Percentiles rank a stretch among this genome's conserved stretches.
phyloP scores from a whole-genome alignment of 2,888 invertebrate genomes.

The Euproctis similis region DNA sequence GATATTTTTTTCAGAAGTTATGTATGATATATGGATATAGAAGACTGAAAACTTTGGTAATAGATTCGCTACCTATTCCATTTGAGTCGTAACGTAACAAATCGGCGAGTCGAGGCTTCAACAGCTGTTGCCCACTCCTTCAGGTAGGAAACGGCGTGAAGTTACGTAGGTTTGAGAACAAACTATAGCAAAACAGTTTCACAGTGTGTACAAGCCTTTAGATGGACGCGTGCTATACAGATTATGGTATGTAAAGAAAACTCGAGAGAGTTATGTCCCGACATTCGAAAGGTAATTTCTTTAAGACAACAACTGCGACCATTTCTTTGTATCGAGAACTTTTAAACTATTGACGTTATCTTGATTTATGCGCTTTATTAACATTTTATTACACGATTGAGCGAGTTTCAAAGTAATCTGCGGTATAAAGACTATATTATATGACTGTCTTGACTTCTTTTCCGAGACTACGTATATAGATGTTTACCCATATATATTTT shows the following conservation, averaged over 20 bases:
- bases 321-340: constrained; percentile 58
- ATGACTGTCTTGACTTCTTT: too few species aligned
- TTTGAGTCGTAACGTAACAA: too few species aligned
- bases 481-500: too few species aligned
- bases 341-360: constrained; percentile 68
- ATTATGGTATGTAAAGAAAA: constrained; percentile 17
- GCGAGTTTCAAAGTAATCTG: constrained; percentile 41
- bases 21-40: too few species aligned
- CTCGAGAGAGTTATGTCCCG: constrained; percentile 46
- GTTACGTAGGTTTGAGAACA: too few species aligned
- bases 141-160: too few species aligned
- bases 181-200: not conserved
- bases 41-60: too few species aligned
- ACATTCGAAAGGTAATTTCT: constrained; percentile 52
- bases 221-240: constrained; percentile 13
- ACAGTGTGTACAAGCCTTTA: not conserved
- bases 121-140: too few species aligned
- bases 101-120: too few species aligned
- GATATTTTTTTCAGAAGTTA: too few species aligned
- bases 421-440: constrained; percentile 8
- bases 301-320: constrained; percentile 41
- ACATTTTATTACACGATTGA: constrained; percentile 65
- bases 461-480: too few species aligned
- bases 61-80: too few species aligned
- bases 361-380: constrained; percentile 70